phyloP scores from a whole-genome alignment of 2,797 vertebrate species.

The Danionella dracula region DNA sequence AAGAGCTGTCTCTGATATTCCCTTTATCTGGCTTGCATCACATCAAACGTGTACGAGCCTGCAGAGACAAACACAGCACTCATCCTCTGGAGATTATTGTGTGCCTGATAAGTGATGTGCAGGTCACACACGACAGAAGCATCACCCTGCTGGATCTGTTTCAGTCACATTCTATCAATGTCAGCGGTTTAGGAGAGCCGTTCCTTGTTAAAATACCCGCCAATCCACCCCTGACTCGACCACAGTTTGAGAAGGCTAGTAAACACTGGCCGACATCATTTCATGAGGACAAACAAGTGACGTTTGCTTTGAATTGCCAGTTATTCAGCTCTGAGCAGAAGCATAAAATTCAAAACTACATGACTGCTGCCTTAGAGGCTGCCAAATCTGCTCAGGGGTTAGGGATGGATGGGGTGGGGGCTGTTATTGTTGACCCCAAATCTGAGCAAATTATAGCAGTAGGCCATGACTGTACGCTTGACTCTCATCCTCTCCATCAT shows the following conservation, averaged over 20 bases:
- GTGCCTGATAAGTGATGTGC: constrained; percentile 58
- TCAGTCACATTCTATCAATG: constrained; percentile 40
- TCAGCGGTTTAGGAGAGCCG: constrained; percentile 68
- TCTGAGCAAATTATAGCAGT: constrained; percentile 66
- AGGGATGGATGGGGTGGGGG: constrained; percentile 74
- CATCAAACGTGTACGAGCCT: constrained; percentile 78
- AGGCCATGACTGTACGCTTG: constrained; percentile 71
- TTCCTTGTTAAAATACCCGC: constrained; percentile 74
- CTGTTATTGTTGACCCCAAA: constrained; percentile 70
- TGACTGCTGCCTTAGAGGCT: constrained; percentile 67
- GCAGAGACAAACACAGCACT: constrained; percentile 39
- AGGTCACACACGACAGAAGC: not conserved
- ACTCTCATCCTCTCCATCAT: constrained; percentile 69
- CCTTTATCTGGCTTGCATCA: constrained; percentile 70
- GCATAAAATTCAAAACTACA: constrained; percentile 68
- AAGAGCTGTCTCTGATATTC: constrained; percentile 61
- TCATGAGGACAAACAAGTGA: constrained; percentile 78
- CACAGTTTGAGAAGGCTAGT: constrained; percentile 76
- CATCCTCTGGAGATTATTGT: constrained; percentile 75
- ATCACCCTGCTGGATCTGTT: constrained; percentile 58
- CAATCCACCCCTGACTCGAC: constrained; percentile 69
- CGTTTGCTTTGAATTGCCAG: constrained; percentile 64
- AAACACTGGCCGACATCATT: constrained; percentile 81
- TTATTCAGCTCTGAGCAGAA: constrained; percentile 68
- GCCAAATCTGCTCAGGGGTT: constrained; percentile 53